Conservation (phyloP, 2,888 invertebrate species). For the Caenorhabditis japonica region DNA sequence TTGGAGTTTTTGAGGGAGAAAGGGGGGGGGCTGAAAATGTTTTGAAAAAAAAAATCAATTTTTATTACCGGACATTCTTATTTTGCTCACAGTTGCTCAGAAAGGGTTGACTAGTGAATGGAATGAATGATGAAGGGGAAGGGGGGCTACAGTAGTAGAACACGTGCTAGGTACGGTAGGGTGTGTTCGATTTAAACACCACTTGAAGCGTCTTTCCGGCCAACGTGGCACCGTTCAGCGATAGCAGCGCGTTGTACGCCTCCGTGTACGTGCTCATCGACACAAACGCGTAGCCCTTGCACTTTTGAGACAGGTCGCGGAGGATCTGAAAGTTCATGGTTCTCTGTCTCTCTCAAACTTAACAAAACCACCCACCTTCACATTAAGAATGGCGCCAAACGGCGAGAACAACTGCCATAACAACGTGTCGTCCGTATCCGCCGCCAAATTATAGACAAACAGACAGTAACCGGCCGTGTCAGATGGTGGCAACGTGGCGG, state of each 20-base stretch:
- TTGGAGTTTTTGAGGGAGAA: too few relatives aligned
- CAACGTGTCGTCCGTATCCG: constrained; percentile 91
- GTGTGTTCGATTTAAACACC: constrained; percentile 28
- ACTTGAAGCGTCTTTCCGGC: constrained; percentile 37
- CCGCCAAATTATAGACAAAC: constrained; percentile 92
- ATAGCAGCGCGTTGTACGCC: constrained; percentile 94
- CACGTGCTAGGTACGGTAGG: constrained; percentile 42
- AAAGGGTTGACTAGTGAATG: neutral
- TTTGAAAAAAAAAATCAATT: too few relatives aligned
- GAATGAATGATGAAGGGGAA: neutral
- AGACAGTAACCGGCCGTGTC: constrained; percentile 87
- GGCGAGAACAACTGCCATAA: constrained; percentile 96
- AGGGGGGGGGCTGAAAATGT: constrained; percentile 12
- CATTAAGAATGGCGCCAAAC: constrained; percentile 95
- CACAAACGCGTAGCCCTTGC: constrained; percentile 97
- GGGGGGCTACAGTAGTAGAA: too few relatives aligned
- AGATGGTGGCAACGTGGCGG: constrained; percentile 49
- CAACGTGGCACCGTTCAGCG: constrained; percentile 88
- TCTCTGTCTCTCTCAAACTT: too few relatives aligned
- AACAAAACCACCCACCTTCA: constrained; percentile 87
- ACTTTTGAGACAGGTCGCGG: constrained; percentile 94
- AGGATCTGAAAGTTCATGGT: constrained; percentile 82
- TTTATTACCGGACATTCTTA: constrained; percentile 16
- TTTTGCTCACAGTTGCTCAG: constrained; percentile 24
- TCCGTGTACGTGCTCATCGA: constrained; percentile 99